A percentile compares a stretch with the other conserved stretches of the same genome.
Evolutionary conservation across 1,140 invertebrate species (phyloP).

Genomic region (Probaryconus sp.): DNA sequence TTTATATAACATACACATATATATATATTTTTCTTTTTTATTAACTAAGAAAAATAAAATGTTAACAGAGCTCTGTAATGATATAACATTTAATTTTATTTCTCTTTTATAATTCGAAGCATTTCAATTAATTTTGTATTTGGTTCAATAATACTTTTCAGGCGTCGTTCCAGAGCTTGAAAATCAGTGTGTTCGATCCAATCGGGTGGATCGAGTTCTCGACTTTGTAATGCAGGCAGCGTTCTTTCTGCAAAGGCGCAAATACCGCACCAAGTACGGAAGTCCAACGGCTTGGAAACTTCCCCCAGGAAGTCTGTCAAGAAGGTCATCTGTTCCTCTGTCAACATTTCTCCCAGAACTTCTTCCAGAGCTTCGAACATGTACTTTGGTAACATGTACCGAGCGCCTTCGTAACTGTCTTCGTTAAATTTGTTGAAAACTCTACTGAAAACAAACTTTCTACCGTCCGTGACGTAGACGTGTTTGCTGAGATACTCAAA

Average conservation of each 20-base stretch:
- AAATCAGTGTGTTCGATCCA: constrained; percentile 74
- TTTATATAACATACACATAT: no score
- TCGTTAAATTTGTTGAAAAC: constrained; percentile 78
- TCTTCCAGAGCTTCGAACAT: constrained; percentile 80
- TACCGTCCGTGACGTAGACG: constrained; percentile 80
- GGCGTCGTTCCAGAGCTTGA: constrained; percentile 66
- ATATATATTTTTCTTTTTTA: no score
- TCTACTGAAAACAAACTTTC: constrained; percentile 81
- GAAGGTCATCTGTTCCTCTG: constrained; percentile 73
- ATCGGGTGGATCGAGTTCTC: constrained; percentile 77
- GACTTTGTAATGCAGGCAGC: constrained; percentile 76
- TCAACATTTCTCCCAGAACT: constrained; percentile 81
- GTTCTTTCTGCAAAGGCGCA: constrained; percentile 83
- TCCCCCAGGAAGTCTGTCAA: constrained; percentile 78
- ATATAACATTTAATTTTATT: background rate
- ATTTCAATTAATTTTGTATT: constrained; percentile 61
- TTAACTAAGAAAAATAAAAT: no score
- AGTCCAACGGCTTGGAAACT: constrained; percentile 78
- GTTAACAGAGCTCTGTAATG: no score
- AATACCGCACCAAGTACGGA: constrained; percentile 83
- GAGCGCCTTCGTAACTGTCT: constrained; percentile 66
- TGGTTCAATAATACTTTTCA: constrained; percentile 33
- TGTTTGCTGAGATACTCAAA: constrained; percentile 82
- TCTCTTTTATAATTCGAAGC: constrained; percentile 37
- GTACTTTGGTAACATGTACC: constrained; percentile 73